Evolutionary conservation across 35 echinoderm and acorn worm species (phyloP).

Genomic region (Heliocidaris tuberculata): DNA sequence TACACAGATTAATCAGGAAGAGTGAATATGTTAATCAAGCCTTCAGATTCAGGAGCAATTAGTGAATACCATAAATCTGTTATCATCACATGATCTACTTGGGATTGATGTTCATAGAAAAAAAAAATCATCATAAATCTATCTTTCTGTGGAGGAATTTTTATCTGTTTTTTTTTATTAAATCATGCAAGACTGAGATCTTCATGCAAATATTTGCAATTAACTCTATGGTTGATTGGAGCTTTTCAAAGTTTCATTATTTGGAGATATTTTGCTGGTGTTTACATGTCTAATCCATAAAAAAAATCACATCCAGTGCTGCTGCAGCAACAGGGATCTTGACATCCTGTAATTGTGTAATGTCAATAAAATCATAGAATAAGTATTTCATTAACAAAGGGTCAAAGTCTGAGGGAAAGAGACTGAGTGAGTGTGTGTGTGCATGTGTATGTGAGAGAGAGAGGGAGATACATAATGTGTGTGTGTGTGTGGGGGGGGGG

Average conservation of each 20-base stretch:
- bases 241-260: not conserved
- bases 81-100: not conserved
- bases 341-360: not conserved
- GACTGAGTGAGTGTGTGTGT: too few species aligned
- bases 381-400: not conserved
- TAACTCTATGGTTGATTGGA: not conserved
- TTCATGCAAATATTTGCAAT: not conserved
- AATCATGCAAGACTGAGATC: not conserved
- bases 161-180: not conserved
- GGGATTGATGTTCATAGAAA: not conserved
- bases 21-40: too few species aligned
- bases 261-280: not conserved
- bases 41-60: not conserved
- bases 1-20: too few species aligned
- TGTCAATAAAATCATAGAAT: slow-evolving; percentile 15
- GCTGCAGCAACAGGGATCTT: not conserved
- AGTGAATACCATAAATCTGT: not conserved
- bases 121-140: not conserved
- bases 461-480: too few species aligned
- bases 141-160: not conserved
- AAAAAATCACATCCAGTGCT: not conserved
- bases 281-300: not conserved
- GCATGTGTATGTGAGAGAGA: too few species aligned
- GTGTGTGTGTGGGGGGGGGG: too few species aligned
- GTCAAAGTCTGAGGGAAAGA: not conserved